Conservation (phyloP, 1,140 invertebrate species). For the Drosophila auraria region DNA sequence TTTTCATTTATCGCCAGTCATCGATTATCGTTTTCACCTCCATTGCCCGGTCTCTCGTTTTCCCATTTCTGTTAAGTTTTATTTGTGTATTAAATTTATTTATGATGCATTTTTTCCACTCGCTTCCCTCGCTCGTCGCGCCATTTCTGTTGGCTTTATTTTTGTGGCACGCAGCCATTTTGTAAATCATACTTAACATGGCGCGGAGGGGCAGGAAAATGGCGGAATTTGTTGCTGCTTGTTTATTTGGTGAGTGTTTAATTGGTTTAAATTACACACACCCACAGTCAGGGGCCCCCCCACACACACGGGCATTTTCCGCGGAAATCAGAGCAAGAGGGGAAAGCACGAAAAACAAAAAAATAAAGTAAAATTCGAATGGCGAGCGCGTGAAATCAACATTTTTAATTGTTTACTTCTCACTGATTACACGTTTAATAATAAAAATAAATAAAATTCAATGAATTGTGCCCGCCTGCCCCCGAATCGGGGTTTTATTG, state of each 20-base stretch:
- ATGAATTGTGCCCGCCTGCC: neutral
- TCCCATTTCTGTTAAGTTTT: conserved; percentile 31
- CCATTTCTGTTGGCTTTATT: conserved; percentile 40
- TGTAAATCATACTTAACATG: conserved; percentile 60
- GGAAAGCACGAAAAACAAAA: conserved; percentile 22
- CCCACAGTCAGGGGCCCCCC: conserved; percentile 1
- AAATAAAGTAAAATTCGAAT: conserved; percentile 45
- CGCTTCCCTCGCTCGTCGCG: neutral
- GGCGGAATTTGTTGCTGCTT: conserved; percentile 24
- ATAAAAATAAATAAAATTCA: conserved; percentile 68
- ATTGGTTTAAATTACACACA: conserved; percentile 72
- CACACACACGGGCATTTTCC: conserved; percentile 3
- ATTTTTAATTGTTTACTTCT: conserved; percentile 66
- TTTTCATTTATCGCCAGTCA: conserved; percentile 37
- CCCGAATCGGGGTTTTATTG: conserved; percentile 33
- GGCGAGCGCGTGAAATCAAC: conserved; percentile 46
- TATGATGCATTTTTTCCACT: conserved; percentile 35
- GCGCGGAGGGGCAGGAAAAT: no score
- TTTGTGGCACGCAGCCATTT: conserved; percentile 49
- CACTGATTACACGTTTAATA: conserved; percentile 75
- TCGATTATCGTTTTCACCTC: conserved; percentile 38
- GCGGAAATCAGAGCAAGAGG: neutral
- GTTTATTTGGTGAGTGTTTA: conserved; percentile 68
- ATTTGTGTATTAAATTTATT: conserved; percentile 57
- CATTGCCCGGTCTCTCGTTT: conserved; percentile 9